Evolutionary conservation across 2,888 invertebrate genomes (phyloP).

Genomic region (Timema podura): DNA sequence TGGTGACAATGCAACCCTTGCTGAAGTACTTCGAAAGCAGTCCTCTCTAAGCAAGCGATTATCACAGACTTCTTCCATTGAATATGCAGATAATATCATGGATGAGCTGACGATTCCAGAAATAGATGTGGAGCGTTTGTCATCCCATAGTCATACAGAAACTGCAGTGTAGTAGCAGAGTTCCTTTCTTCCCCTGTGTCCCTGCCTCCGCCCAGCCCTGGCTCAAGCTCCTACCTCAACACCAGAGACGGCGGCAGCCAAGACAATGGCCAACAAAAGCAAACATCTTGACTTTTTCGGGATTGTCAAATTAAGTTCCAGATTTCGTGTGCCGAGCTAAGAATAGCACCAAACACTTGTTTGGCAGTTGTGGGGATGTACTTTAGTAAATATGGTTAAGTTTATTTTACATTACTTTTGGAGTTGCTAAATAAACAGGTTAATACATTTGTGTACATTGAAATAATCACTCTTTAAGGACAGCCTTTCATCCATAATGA

Average conservation of each 20-base stretch:
- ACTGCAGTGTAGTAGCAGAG: conserved; percentile 73
- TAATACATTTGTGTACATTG: neutral
- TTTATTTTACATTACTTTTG: no score
- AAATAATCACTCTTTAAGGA: conserved; percentile 10
- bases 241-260: neutral
- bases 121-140: conserved; percentile 88
- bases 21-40: conserved; percentile 91
- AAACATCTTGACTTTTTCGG: no score
- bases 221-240: neutral
- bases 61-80: conserved; percentile 88
- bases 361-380: no score
- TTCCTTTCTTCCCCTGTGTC: conserved; percentile 15
- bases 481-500: conserved; percentile 21
- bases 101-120: conserved; percentile 86
- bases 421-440: no score
- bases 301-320: no score
- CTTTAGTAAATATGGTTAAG: no score
- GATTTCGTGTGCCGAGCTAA: no score
- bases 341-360: no score
- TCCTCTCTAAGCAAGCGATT: conserved; percentile 87
- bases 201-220: conserved; percentile 10
- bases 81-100: conserved; percentile 84
- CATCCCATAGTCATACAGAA: conserved; percentile 91
- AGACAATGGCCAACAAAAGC: neutral
- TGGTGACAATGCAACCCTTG: conserved; percentile 88